Evolutionary conservation across 2,888 invertebrate species (phyloP).

Genomic region (Lymantria monacha): DNA sequence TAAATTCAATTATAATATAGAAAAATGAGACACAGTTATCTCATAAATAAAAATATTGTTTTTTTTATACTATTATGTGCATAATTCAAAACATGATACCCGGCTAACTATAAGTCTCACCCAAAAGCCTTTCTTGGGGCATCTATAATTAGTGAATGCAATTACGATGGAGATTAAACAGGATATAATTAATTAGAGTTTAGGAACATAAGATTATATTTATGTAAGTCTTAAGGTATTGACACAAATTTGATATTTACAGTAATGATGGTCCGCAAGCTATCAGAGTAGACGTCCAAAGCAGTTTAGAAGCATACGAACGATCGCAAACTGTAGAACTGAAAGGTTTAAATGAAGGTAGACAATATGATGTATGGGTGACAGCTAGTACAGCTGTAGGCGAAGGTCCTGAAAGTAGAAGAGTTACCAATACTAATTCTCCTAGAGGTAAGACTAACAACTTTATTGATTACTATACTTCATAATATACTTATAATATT

Average conservation of each 20-base stretch:
- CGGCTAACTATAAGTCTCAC: too few relatives aligned
- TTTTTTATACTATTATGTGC: too few relatives aligned
- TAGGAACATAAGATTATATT: too few relatives aligned
- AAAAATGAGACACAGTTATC: too few relatives aligned
- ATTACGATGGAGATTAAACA: too few relatives aligned
- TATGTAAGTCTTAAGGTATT: not conserved
- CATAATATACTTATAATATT: not conserved
- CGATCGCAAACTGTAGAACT: constrained; percentile 75
- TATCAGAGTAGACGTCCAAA: constrained; percentile 58
- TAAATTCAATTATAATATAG: too few relatives aligned
- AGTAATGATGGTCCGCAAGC: constrained; percentile 73
- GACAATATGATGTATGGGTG: constrained; percentile 85
- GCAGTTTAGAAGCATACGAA: constrained; percentile 56
- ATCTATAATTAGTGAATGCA: too few relatives aligned
- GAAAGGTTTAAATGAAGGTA: constrained; percentile 76
- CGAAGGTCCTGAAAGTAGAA: constrained; percentile 78
- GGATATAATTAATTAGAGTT: too few relatives aligned
- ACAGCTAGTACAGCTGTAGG: constrained; percentile 84
- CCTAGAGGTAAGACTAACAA: constrained; percentile 68
- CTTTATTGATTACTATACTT: not conserved
- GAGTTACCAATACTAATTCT: constrained; percentile 77
- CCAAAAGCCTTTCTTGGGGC: too few relatives aligned
- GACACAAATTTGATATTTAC: constrained; percentile 1
- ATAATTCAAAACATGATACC: too few relatives aligned
- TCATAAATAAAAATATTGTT: too few relatives aligned